Percentiles rank a stretch among this genome's conserved stretches.
phyloP scores from a whole-genome alignment of 2,113 vertebrate species.

The Ceratotherium simum region DNA sequence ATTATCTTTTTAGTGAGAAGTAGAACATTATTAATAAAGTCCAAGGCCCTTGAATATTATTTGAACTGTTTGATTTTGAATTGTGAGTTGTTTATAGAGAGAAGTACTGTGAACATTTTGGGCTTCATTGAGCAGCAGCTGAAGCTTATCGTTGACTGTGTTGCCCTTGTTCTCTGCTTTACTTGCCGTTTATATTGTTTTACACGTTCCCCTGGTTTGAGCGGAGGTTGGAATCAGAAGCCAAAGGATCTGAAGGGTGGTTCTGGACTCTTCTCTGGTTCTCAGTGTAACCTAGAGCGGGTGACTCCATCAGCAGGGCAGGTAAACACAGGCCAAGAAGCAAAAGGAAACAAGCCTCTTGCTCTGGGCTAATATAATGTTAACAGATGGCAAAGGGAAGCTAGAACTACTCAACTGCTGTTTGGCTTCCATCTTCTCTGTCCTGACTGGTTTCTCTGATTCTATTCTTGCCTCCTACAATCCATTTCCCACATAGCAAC shows the following conservation, averaged over 20 bases:
- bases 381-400: not conserved
- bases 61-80: constrained; percentile 3
- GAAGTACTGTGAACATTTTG: not conserved
- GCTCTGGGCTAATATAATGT: not conserved
- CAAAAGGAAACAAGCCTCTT: not conserved
- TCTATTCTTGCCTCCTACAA: not conserved
- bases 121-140: not conserved
- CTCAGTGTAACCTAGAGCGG: not conserved
- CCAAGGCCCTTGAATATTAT: not conserved
- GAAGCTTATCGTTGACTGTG: not conserved
- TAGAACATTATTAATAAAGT: not conserved
- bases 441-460: not conserved
- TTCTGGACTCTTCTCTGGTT: not conserved
- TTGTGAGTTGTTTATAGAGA: constrained; percentile 36
- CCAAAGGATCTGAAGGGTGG: not conserved
- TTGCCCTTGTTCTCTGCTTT: not conserved
- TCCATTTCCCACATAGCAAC: not conserved
- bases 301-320: not conserved
- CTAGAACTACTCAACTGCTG: not conserved
- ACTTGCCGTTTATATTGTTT: not conserved
- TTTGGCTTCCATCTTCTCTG: not conserved
- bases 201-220: not conserved
- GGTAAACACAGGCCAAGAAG: not conserved
- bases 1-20: not conserved
- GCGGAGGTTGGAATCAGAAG: not conserved